phyloP scores from a whole-genome alignment of 2,113 vertebrate genomes.

The Meles meles region DNA sequence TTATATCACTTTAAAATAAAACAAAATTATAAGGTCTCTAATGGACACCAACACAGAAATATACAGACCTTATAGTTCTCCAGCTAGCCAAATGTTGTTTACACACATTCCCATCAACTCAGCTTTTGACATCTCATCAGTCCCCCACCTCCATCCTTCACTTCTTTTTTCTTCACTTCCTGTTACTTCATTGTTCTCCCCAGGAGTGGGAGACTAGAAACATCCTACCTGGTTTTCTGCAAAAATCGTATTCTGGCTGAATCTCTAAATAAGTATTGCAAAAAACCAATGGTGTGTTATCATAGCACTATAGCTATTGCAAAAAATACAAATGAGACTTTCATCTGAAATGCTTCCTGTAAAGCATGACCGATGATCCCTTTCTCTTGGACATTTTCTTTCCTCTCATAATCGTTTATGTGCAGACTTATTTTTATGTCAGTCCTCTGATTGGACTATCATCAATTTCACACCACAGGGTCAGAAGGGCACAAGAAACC shows the following conservation, averaged over 20 bases:
- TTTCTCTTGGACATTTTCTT: background rate
- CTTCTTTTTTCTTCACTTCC: background rate
- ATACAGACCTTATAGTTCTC: background rate
- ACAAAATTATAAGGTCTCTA: background rate
- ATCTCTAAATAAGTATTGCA: background rate
- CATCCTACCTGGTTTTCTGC: background rate
- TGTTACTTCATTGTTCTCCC: background rate
- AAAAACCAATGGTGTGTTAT: background rate
- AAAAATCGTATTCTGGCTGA: background rate
- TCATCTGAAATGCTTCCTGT: background rate
- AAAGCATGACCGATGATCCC: background rate
- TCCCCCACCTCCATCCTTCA: background rate
- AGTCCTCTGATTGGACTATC: slow-evolving; percentile 21
- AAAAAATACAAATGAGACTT: background rate
- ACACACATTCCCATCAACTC: background rate
- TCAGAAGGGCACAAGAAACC: slow-evolving; percentile 64
- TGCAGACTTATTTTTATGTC: slow-evolving; percentile 41
- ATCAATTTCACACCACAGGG: slow-evolving; percentile 52
- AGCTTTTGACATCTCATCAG: background rate
- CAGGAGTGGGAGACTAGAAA: background rate
- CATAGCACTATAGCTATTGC: background rate
- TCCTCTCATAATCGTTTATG: background rate
- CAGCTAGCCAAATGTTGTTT: background rate
- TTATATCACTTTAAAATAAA: background rate
- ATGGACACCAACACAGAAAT: background rate